These are phyloP conservation scores for Rhodophaea formosa DNA, from an alignment of 2,888 invertebrate genomes.

Conservation along the genomic window DNA sequence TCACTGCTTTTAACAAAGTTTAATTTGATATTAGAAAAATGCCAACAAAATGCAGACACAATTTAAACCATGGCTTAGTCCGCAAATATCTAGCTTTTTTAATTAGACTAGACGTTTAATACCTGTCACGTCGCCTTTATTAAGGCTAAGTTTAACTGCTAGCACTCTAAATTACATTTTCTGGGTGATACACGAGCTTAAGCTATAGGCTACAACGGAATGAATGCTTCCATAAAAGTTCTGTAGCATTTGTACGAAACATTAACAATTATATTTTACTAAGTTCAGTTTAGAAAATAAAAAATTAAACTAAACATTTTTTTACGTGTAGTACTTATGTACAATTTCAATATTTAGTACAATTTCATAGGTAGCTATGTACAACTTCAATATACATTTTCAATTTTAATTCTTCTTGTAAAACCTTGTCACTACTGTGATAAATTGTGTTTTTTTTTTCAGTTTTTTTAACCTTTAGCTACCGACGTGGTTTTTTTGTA, in stretches of 20 bases:
- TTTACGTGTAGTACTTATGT: too few relatives aligned
- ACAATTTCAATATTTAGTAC: too few relatives aligned
- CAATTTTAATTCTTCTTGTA: too few relatives aligned
- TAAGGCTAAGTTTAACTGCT: constrained; percentile 12
- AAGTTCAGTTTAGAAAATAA: too few relatives aligned
- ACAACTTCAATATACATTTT: too few relatives aligned
- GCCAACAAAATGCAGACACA: background rate
- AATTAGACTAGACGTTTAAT: constrained; percentile 18
- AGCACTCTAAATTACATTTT: constrained; percentile 20
- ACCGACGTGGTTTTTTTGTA: too few relatives aligned
- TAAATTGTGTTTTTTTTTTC: too few relatives aligned
- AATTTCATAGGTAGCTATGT: too few relatives aligned
- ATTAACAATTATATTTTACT: background rate
- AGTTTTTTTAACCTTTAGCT: too few relatives aligned
- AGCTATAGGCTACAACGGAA: constrained; percentile 3
- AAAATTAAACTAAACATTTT: too few relatives aligned
- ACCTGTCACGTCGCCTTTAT: constrained; percentile 17
- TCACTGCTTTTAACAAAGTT: background rate
- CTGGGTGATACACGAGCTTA: constrained; percentile 13
- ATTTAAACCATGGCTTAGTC: constrained; percentile 2
- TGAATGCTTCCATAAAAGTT: background rate
- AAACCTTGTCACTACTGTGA: too few relatives aligned
- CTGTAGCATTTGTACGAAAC: constrained; percentile 4
- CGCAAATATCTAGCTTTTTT: constrained; percentile 15
- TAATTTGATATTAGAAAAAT: background rate